Evolutionary conservation across 2,797 vertebrate genomes (phyloP).

Genomic region (Acipenser transmontanus): DNA sequence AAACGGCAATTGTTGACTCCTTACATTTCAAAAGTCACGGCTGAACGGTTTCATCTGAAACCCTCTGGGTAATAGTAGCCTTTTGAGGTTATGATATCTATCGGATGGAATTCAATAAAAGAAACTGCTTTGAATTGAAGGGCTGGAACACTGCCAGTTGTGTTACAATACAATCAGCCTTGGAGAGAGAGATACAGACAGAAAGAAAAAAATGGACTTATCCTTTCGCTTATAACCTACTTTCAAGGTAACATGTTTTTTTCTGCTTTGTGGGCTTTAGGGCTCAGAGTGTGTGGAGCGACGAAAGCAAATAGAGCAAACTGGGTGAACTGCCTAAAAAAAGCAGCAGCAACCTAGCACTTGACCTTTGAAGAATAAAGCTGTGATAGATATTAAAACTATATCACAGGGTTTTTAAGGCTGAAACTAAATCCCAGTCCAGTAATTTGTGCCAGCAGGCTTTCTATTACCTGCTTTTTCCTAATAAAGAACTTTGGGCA

Average conservation of each 20-base stretch:
- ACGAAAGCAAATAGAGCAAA: conserved; percentile 29
- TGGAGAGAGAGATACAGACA: conserved; percentile 18
- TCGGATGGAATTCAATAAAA: conserved; percentile 73
- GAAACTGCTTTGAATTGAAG: conserved; percentile 61
- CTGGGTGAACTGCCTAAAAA: conserved; percentile 38
- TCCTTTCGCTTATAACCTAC: conserved; percentile 42
- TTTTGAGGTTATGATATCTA: conserved; percentile 76
- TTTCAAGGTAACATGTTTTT: conserved; percentile 45
- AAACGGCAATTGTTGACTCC: conserved; percentile 54
- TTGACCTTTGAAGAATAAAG: conserved; percentile 53
- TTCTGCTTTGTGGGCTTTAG: conserved; percentile 39
- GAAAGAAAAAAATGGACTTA: conserved; percentile 45
- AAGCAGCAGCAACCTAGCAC: conserved; percentile 34
- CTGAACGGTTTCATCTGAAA: conserved; percentile 62
- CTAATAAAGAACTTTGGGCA: conserved; percentile 34
- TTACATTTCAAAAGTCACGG: conserved; percentile 53
- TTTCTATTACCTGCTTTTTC: conserved; percentile 44
- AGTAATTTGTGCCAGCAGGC: conserved; percentile 32
- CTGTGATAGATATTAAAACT: conserved; percentile 37
- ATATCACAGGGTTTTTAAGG: conserved; percentile 42
- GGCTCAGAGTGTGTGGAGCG: conserved; percentile 39
- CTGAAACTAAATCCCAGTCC: conserved; percentile 35
- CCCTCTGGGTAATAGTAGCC: conserved; percentile 62
- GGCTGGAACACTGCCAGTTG: conserved; percentile 56
- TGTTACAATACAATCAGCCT: conserved; percentile 47